Conservation (phyloP, 2,113 vertebrate genomes). For the Lates calcarifer region DNA sequence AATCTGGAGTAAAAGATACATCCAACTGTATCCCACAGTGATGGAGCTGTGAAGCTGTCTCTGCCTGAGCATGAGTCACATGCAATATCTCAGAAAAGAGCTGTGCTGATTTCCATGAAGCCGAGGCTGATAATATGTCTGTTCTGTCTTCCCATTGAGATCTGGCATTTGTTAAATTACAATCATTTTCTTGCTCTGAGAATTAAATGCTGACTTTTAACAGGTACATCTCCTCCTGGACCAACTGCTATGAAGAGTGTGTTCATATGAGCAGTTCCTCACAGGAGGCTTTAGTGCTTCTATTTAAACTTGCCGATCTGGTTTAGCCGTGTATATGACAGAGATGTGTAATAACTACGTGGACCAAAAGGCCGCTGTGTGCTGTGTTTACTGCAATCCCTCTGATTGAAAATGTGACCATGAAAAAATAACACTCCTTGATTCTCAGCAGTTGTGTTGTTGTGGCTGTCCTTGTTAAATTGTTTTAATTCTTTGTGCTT, state of each 20-base stretch:
- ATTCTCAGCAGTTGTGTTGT: conserved; percentile 15
- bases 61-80: conserved; percentile 52
- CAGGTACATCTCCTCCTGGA: conserved; percentile 19
- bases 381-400: not conserved
- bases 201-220: conserved; percentile 47
- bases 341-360: not conserved
- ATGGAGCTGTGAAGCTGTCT: conserved; percentile 35
- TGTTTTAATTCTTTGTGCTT: not conserved
- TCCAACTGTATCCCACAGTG: conserved; percentile 34
- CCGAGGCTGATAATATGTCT: conserved; percentile 31
- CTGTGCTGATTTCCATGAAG: conserved; percentile 54
- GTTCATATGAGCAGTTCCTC: not conserved
- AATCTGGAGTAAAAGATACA: conserved; percentile 35
- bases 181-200: conserved; percentile 36
- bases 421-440: not conserved
- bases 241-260: conserved; percentile 18
- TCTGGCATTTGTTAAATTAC: conserved; percentile 51
- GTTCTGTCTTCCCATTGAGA: conserved; percentile 36
- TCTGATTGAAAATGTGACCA: not conserved
- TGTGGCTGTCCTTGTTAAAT: conserved; percentile 1
- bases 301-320: conserved; percentile 4
- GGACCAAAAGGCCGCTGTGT: not conserved
- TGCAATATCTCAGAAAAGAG: conserved; percentile 33
- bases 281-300: not conserved
- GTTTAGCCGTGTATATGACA: conserved; percentile 4